phyloP scores from a whole-genome alignment of 2,888 invertebrate species.

The Eurytoma adleriae region DNA sequence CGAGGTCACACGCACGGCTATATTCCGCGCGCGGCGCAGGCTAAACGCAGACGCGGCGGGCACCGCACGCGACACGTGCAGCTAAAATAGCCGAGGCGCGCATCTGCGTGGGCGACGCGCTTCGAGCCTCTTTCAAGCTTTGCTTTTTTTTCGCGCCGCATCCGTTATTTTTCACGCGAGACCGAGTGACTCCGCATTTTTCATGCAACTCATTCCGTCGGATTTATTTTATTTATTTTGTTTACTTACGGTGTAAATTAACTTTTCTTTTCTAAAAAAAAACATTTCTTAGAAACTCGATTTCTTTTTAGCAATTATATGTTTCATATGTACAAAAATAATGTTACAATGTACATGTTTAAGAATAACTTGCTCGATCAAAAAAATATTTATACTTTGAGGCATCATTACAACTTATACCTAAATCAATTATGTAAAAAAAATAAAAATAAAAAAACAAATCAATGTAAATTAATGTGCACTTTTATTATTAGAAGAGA shows the following conservation, averaged over 20 bases:
- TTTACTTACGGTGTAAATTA: no score
- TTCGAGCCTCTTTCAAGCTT: background rate
- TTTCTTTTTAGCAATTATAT: no score
- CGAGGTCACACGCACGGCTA: slow-evolving; percentile 43
- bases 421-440: background rate
- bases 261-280: no score
- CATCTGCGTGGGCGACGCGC: background rate
- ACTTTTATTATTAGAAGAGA: background rate
- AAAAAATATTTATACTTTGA: no score
- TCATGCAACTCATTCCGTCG: background rate
- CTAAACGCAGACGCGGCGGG: background rate
- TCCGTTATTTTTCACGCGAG: background rate
- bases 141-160: background rate
- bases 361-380: no score
- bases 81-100: background rate
- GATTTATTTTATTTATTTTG: background rate
- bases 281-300: no score
- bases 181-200: background rate
- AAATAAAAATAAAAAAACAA: background rate
- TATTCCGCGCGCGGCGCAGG: slow-evolving; percentile 1
- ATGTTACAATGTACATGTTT: no score
- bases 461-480: background rate
- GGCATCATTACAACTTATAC: no score
- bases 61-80: background rate
- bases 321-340: no score